Conservation (phyloP, 2,113 vertebrate species). For the Megaceryle torquata region DNA sequence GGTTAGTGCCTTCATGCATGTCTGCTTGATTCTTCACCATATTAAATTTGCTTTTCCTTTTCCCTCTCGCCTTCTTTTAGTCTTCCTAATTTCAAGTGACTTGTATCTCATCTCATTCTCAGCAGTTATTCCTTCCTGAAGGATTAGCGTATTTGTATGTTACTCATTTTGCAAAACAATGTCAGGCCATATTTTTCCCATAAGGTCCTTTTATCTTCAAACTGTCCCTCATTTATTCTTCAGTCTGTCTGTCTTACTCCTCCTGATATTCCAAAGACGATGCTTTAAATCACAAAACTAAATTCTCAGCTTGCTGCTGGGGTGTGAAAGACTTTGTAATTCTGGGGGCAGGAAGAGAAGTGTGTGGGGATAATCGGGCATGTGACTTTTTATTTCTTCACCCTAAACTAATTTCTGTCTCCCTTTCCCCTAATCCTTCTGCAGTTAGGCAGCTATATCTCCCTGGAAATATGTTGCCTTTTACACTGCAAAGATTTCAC, state of each 20-base stretch:
- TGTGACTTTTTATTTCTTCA: background rate
- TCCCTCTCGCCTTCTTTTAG: background rate
- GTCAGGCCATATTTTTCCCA: background rate
- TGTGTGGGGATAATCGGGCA: background rate
- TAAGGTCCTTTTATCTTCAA: background rate
- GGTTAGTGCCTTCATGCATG: accelerated
- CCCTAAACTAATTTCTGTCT: background rate
- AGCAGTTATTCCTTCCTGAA: background rate
- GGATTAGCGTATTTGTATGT: background rate
- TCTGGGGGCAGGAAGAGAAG: background rate
- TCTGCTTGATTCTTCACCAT: background rate
- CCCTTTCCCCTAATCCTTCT: background rate
- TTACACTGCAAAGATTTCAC: background rate
- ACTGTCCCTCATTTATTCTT: background rate
- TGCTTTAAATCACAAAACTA: background rate
- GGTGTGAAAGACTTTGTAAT: background rate
- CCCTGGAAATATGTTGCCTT: background rate
- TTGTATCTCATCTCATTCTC: background rate
- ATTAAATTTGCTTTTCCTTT: background rate
- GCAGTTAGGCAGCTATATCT: background rate
- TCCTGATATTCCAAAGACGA: background rate
- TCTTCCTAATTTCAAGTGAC: background rate
- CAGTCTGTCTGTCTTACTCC: background rate
- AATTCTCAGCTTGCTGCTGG: background rate
- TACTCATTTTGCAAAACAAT: slow-evolving; percentile 6